Evolutionary conservation across 2,888 invertebrate genomes (phyloP).

Genomic region (Pseudeuparius sepicola): DNA sequence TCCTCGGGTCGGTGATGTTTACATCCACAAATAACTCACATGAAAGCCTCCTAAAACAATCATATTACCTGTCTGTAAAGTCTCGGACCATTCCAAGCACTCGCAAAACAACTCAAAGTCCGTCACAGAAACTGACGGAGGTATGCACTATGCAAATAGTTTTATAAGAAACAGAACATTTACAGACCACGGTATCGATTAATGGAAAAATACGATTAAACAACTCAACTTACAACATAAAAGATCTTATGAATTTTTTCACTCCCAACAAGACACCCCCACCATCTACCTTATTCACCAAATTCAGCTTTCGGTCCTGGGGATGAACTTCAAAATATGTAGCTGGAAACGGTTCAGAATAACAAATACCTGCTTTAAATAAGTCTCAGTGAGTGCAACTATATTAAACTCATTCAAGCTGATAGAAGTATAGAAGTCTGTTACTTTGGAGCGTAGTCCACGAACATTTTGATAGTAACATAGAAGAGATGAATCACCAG

Average conservation of each 20-base stretch:
- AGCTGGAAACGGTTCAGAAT: not conserved
- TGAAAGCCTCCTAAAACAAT: too few species aligned
- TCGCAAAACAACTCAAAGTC: too few species aligned
- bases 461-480: slow-evolving; percentile 1
- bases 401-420: slow-evolving; percentile 1
- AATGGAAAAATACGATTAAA: slow-evolving; percentile 1
- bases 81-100: too few species aligned
- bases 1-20: too few species aligned
- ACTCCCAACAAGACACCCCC: not conserved
- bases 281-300: not conserved
- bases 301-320: not conserved
- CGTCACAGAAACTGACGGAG: too few species aligned
- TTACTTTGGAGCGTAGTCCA: not conserved
- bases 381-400: not conserved
- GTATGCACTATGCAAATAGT: too few species aligned
- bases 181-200: not conserved
- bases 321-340: not conserved
- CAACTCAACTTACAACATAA: not conserved
- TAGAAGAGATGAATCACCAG: too few species aligned
- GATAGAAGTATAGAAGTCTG: not conserved
- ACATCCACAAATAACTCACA: too few species aligned
- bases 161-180: not conserved
- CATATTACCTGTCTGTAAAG: too few species aligned
- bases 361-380: not conserved
- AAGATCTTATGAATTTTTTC: not conserved